These are phyloP conservation scores for Pelobates cultripes DNA, from an alignment of 2,797 vertebrate genomes.

Conservation along the genomic window DNA sequence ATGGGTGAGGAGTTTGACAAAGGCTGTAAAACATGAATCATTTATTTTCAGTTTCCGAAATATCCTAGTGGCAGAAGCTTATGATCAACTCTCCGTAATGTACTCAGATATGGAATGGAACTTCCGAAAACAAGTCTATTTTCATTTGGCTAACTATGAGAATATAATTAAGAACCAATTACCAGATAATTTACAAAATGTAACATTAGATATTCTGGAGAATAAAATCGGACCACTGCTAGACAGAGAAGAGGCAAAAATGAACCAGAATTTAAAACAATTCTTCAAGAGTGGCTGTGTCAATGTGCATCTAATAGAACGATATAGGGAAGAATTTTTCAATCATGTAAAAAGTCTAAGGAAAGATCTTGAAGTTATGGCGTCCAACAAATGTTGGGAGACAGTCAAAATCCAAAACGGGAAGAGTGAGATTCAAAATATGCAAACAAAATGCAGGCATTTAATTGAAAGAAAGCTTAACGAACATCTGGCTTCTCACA, in stretches of 20 bases:
- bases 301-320: conserved; percentile 63
- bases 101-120: conserved; percentile 64
- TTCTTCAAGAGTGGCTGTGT: conserved; percentile 61
- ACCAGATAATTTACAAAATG: conserved; percentile 10
- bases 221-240: conserved; percentile 57
- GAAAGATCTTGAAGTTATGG: conserved; percentile 57
- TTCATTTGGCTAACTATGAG: conserved; percentile 63
- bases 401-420: conserved; percentile 62
- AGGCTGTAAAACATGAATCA: not conserved
- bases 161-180: conserved; percentile 53
- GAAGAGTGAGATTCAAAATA: conserved; percentile 62
- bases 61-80: conserved; percentile 45
- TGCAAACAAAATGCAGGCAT: conserved; percentile 62
- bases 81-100: conserved; percentile 63
- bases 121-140: conserved; percentile 63
- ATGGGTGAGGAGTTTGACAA: not conserved
- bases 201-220: conserved; percentile 57
- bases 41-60: conserved; percentile 73
- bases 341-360: conserved; percentile 62
- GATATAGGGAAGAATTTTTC: conserved; percentile 63
- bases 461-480: conserved; percentile 65
- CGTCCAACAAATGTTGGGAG: conserved; percentile 59
- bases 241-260: conserved; percentile 59
- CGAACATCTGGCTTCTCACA: conserved; percentile 64
- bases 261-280: conserved; percentile 60